These are phyloP conservation scores for Neria commutata DNA, from an alignment of 2,888 invertebrate species.

Conservation along the genomic window DNA sequence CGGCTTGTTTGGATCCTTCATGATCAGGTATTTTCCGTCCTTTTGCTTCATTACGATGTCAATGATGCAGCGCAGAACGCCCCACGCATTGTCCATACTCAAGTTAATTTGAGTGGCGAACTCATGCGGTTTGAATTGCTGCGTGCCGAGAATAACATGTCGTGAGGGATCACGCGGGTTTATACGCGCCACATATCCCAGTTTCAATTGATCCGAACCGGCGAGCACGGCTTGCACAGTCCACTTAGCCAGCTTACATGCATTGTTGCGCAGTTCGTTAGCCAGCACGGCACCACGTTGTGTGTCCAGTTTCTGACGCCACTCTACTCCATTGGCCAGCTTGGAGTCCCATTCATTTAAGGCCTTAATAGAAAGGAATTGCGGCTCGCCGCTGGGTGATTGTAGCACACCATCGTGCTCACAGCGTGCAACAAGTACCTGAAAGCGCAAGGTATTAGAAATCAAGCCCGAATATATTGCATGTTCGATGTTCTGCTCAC, in stretches of 20 bases:
- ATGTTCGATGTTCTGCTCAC: conserved; percentile 63
- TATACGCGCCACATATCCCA: conserved; percentile 97
- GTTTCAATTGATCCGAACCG: conserved; percentile 96
- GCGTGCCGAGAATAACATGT: conserved; percentile 95
- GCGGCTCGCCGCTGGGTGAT: conserved; percentile 85
- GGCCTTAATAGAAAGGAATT: conserved; percentile 95
- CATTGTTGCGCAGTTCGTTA: conserved; percentile 97
- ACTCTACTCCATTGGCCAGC: conserved; percentile 94
- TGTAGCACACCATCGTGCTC: conserved; percentile 96
- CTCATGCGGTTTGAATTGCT: conserved; percentile 97
- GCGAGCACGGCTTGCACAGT: conserved; percentile 93
- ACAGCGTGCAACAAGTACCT: conserved; percentile 87
- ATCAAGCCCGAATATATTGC: background rate
- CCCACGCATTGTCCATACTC: conserved; percentile 99
- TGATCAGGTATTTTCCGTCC: conserved; percentile 94
- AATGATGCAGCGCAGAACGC: conserved; percentile 94
- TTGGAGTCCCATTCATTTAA: conserved; percentile 99
- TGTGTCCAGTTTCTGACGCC: conserved; percentile 96
- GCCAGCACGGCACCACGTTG: conserved; percentile 98
- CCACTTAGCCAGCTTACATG: conserved; percentile 99
- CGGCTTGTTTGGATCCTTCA: conserved; percentile 99
- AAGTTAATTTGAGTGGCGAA: conserved; percentile 98
- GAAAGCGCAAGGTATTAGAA: conserved; percentile 11
- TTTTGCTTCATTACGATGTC: conserved; percentile 97
- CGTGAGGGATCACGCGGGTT: conserved; percentile 93